Evolutionary conservation across 2,888 invertebrate species (phyloP).

Genomic region (Blastobasis lacticolella): DNA sequence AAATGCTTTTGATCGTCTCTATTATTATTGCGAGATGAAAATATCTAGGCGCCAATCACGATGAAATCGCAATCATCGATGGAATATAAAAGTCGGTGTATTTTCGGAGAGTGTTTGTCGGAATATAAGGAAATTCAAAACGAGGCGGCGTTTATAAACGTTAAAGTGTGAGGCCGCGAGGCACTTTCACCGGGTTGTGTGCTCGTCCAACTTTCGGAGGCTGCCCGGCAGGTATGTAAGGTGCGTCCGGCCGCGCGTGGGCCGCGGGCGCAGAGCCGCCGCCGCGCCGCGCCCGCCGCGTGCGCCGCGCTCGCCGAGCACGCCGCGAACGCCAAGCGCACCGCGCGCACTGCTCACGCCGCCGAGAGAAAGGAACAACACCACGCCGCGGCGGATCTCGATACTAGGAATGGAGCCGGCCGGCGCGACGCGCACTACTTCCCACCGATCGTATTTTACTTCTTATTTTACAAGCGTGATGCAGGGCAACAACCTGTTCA

Average conservation of each 20-base stretch:
- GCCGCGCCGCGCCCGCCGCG: too few relatives aligned
- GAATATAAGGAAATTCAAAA: slow-evolving; percentile 13
- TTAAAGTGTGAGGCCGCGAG: slow-evolving; percentile 35
- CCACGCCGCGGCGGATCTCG: slow-evolving; percentile 24
- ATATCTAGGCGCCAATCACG: too few relatives aligned
- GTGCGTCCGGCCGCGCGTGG: slow-evolving; percentile 21
- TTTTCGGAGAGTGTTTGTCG: too few relatives aligned
- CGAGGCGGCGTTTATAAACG: slow-evolving; percentile 26
- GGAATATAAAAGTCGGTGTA: too few relatives aligned
- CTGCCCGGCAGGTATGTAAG: slow-evolving; percentile 37
- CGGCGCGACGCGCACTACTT: slow-evolving; percentile 53
- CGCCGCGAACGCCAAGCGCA: not conserved
- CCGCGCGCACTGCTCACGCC: slow-evolving; percentile 37
- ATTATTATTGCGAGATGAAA: too few relatives aligned
- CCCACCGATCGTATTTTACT: slow-evolving; percentile 44
- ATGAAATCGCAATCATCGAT: too few relatives aligned
- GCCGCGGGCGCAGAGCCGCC: too few relatives aligned
- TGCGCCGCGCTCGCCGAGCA: too few relatives aligned
- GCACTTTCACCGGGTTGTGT: slow-evolving; percentile 58
- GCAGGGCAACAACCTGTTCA: slow-evolving; percentile 43
- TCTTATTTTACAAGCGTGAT: slow-evolving; percentile 23
- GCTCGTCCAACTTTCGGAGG: slow-evolving; percentile 52
- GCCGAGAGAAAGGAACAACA: slow-evolving; percentile 47
- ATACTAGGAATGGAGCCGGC: slow-evolving; percentile 25
- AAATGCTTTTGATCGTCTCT: too few relatives aligned